phyloP scores from a whole-genome alignment of 2,113 vertebrate genomes.

The Narcine bancroftii region DNA sequence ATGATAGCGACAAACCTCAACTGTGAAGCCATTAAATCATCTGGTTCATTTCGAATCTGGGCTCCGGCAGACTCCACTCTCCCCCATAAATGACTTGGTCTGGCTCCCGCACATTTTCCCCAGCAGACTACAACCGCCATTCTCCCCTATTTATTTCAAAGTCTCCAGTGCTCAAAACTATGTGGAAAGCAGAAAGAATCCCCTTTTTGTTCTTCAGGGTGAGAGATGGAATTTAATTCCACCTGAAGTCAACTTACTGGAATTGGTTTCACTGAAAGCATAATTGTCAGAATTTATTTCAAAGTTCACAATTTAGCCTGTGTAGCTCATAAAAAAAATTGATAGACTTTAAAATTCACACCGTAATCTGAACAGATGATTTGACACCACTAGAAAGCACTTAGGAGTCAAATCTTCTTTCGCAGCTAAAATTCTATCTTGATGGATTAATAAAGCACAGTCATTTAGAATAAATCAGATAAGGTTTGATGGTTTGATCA shows the following conservation, averaged over 20 bases:
- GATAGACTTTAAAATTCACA: not conserved
- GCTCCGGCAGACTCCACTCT: not conserved
- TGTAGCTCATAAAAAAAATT: not conserved
- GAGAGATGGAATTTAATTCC: not conserved
- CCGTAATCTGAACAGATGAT: not conserved
- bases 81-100: not conserved
- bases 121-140: not conserved
- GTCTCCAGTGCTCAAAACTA: not conserved
- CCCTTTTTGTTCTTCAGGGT: too few species aligned
- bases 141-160: not conserved
- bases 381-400: not conserved
- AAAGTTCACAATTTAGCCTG: not conserved
- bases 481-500: conserved; percentile 10
- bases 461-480: not conserved
- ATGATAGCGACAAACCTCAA: not conserved
- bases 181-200: not conserved
- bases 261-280: not conserved
- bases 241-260: not conserved
- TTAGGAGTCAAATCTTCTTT: not conserved
- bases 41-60: not conserved
- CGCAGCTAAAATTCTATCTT: not conserved
- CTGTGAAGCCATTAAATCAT: not conserved
- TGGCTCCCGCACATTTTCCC: not conserved
- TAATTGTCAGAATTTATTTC: not conserved
- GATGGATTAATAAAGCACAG: conserved; percentile 15